A percentile compares a stretch with the other conserved stretches of the same genome.
Conservation (phyloP, 2,888 invertebrate genomes). For the Imbricaverruca yamaguchii region DNA sequence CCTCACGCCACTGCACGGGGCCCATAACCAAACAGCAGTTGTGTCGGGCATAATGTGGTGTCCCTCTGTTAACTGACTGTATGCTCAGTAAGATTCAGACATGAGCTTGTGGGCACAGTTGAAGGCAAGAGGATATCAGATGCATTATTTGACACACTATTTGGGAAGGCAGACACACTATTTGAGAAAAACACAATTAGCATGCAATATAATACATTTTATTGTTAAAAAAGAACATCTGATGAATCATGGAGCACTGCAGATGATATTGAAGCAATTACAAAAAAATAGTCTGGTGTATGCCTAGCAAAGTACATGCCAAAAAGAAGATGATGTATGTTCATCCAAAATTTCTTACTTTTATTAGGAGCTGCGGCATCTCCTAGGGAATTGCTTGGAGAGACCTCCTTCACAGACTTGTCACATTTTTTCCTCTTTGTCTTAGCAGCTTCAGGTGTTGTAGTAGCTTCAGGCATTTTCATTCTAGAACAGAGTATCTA, state of each 20-base stretch:
- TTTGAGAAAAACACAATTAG: background rate
- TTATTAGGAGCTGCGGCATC: background rate
- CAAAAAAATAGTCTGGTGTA: background rate
- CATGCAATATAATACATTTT: background rate
- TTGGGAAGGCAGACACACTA: too few relatives aligned
- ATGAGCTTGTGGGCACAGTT: background rate
- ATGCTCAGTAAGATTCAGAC: too few relatives aligned
- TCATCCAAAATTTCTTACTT: background rate
- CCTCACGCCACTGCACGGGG: background rate
- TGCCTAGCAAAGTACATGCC: background rate
- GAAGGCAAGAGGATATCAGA: background rate
- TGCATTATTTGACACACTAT: background rate
- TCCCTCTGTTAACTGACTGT: background rate
- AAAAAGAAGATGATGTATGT: background rate
- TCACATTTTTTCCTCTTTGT: background rate
- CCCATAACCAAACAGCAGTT: background rate
- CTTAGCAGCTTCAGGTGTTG: background rate
- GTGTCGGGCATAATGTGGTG: background rate
- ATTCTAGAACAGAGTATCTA: too few relatives aligned
- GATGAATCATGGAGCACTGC: background rate
- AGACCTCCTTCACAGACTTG: background rate
- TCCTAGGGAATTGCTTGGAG: background rate
- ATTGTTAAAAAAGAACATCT: background rate
- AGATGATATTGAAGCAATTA: background rate
- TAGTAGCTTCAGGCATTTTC: background rate